Conservation (phyloP, 64 coral and sea anemone genomes). For the Dendronephthya gigantea region DNA sequence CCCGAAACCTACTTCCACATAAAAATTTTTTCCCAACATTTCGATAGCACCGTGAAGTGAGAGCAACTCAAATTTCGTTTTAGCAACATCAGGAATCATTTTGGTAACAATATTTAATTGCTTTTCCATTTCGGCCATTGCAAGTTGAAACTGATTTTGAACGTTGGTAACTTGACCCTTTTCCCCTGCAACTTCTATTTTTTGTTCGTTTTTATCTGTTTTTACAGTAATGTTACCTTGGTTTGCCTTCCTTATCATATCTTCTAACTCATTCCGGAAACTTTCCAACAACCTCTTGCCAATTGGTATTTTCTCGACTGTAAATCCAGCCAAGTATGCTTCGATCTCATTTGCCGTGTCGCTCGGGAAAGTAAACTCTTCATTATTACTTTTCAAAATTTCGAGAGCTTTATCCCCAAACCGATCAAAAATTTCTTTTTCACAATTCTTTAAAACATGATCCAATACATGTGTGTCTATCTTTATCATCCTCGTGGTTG, state of each 20-base stretch:
- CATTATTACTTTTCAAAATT: background rate
- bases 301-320: background rate
- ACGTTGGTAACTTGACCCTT: background rate
- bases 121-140: background rate
- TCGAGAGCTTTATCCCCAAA: background rate
- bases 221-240: background rate
- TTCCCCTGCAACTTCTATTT: background rate
- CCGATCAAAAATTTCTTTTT: background rate
- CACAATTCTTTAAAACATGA: background rate
- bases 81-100: background rate
- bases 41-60: background rate
- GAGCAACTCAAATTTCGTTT: background rate
- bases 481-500: background rate
- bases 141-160: background rate
- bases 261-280: background rate
- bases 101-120: background rate
- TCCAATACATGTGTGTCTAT: background rate
- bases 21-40: background rate
- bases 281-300: background rate
- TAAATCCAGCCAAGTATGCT: background rate
- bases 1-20: background rate
- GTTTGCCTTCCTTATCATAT: background rate
- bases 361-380: background rate
- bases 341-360: background rate
- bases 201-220: background rate